These are phyloP conservation scores for Tragopan temminckii DNA, from an alignment of 2,797 vertebrate species.

Conservation along the genomic window DNA sequence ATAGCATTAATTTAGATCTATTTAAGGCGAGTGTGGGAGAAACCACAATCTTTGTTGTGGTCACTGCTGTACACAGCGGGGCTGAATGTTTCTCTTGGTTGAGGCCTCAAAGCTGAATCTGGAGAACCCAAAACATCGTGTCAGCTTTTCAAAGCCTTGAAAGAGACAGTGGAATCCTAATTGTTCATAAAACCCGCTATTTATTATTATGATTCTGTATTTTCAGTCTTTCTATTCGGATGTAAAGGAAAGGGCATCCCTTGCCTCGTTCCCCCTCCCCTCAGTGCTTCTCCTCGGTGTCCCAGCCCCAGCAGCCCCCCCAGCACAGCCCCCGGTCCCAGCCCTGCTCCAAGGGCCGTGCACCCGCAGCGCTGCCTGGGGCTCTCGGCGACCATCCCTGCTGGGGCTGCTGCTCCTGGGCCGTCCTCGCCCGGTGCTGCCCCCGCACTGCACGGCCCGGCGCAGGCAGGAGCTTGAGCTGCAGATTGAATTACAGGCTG, in stretches of 20 bases:
- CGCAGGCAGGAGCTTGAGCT: slow-evolving; percentile 37
- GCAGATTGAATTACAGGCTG: slow-evolving; percentile 73
- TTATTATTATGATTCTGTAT: slow-evolving; percentile 63
- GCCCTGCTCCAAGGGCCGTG: background rate
- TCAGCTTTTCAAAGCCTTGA: slow-evolving; percentile 75
- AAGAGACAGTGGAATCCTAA: slow-evolving; percentile 78
- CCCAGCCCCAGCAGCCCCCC: background rate
- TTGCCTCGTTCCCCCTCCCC: slow-evolving; percentile 30
- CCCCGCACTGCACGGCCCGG: background rate
- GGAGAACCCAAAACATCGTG: slow-evolving; percentile 76
- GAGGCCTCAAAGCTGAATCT: slow-evolving; percentile 80
- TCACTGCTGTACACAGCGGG: slow-evolving; percentile 90
- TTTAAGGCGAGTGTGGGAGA: slow-evolving; percentile 90
- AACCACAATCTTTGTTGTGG: slow-evolving; percentile 95
- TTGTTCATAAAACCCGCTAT: slow-evolving; percentile 75
- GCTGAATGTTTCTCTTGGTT: slow-evolving; percentile 85
- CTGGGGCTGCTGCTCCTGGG: background rate
- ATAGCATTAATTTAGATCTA: slow-evolving; percentile 92
- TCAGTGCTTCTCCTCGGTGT: slow-evolving; percentile 11
- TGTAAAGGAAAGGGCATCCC: slow-evolving; percentile 55
- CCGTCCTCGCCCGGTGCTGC: background rate
- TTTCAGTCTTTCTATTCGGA: background rate
- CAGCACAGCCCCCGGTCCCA: background rate
- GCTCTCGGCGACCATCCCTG: fast-evolving
- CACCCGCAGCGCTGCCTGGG: background rate